A percentile compares a stretch with the other conserved stretches of the same genome.
Conservation (phyloP, 2,113 vertebrate genomes). For the Probosciger aterrimus region DNA sequence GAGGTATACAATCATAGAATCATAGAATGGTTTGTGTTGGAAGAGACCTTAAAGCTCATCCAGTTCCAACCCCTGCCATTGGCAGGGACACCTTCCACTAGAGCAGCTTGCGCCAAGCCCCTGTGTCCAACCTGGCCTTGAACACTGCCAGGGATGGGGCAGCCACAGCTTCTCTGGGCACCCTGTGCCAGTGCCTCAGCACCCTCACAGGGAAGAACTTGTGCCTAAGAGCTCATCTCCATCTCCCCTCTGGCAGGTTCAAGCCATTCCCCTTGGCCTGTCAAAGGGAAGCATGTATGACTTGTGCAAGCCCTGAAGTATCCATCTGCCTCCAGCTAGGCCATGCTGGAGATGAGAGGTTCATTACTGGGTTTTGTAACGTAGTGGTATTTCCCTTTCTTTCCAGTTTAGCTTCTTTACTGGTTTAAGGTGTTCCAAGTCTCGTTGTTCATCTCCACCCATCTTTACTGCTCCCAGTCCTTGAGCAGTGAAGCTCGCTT, state of each 20-base stretch:
- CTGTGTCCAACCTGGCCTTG: no score
- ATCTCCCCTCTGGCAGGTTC: not conserved
- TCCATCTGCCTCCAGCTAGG: not conserved
- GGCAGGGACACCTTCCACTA: not conserved
- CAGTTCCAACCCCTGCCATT: rapidly evolving
- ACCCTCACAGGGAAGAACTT: not conserved
- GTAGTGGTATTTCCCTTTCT: not conserved
- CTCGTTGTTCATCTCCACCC: not conserved
- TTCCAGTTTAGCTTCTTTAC: not conserved
- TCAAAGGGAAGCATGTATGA: not conserved
- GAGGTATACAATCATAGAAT: not conserved
- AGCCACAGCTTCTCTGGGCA: no score
- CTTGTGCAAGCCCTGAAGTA: not conserved
- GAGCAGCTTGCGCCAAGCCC: not conserved
- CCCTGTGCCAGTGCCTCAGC: not conserved
- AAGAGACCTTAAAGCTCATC: not conserved
- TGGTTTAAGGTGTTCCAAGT: not conserved
- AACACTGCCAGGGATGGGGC: no score
- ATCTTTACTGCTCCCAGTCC: not conserved
- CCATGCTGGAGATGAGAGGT: not conserved
- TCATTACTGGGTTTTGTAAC: not conserved
- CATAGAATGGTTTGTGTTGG: not conserved
- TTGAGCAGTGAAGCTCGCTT: not conserved
- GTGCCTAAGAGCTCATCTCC: not conserved
- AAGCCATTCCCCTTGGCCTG: not conserved